phyloP scores from a whole-genome alignment of 2,888 invertebrate species.

The Synergus gifuensis region DNA sequence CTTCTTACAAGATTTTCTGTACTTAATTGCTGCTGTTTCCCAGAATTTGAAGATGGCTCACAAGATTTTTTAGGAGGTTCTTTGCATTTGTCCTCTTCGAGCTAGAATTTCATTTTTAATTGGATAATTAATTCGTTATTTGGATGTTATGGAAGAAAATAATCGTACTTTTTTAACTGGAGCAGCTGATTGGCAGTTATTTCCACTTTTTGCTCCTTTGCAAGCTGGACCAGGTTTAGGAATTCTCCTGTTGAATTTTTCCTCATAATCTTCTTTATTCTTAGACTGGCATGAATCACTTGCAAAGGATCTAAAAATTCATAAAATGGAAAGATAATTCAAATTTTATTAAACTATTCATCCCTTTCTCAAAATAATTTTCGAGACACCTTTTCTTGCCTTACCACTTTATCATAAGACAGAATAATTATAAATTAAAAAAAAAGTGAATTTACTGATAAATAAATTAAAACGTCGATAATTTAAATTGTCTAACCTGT shows the following conservation, averaged over 20 bases:
- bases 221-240: constrained; percentile 33
- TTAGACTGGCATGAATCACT: background rate
- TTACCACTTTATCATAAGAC: too few relatives aligned
- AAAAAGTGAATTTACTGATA: too few relatives aligned
- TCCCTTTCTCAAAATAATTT: too few relatives aligned
- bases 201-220: background rate
- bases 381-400: too few relatives aligned
- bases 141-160: background rate
- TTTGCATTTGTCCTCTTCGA: background rate
- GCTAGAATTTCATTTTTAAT: background rate
- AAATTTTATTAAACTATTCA: too few relatives aligned
- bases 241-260: background rate
- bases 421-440: too few relatives aligned
- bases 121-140: background rate
- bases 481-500: background rate
- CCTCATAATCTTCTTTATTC: background rate
- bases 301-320: background rate
- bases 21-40: background rate
- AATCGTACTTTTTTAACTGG: background rate
- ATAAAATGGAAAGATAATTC: background rate
- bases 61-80: background rate
- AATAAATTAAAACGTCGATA: too few relatives aligned
- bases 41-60: background rate
- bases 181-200: background rate
- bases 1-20: background rate